Conservation (phyloP, 2,888 invertebrate genomes). For the Protula sp. region DNA sequence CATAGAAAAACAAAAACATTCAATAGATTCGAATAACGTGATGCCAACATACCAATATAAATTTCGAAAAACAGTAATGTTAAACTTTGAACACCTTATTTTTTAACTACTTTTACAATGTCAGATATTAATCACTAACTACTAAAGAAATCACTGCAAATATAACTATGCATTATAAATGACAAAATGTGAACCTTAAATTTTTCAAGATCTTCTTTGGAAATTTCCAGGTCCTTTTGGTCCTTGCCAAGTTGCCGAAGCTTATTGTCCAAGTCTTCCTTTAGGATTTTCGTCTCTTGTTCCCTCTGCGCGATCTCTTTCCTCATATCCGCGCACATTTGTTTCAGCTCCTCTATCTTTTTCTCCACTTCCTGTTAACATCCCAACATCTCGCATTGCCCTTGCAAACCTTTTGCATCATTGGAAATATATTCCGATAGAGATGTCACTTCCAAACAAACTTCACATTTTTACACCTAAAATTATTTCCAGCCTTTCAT, state of each 20-base stretch:
- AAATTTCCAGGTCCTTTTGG: slow-evolving; percentile 38
- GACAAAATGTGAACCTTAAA: slow-evolving; percentile 33
- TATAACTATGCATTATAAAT: too few species aligned
- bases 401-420: background rate
- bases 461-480: background rate
- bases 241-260: slow-evolving; percentile 31
- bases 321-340: slow-evolving; percentile 44
- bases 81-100: too few species aligned
- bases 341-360: slow-evolving; percentile 48
- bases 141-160: too few species aligned
- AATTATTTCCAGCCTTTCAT: background rate
- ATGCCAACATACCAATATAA: too few species aligned
- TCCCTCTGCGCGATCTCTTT: slow-evolving; percentile 49
- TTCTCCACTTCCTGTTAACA: slow-evolving; percentile 47
- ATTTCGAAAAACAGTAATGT: too few species aligned
- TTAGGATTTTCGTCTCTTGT: slow-evolving; percentile 34
- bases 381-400: background rate
- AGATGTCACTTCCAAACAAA: background rate
- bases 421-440: background rate
- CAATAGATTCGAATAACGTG: too few species aligned
- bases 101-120: background rate
- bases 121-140: background rate
- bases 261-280: slow-evolving; percentile 42
- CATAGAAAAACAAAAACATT: background rate
- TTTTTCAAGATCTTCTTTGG: slow-evolving; percentile 40